These are phyloP conservation scores for Clarias fuscus DNA, from an alignment of 2,797 vertebrate species.

Conservation along the genomic window DNA sequence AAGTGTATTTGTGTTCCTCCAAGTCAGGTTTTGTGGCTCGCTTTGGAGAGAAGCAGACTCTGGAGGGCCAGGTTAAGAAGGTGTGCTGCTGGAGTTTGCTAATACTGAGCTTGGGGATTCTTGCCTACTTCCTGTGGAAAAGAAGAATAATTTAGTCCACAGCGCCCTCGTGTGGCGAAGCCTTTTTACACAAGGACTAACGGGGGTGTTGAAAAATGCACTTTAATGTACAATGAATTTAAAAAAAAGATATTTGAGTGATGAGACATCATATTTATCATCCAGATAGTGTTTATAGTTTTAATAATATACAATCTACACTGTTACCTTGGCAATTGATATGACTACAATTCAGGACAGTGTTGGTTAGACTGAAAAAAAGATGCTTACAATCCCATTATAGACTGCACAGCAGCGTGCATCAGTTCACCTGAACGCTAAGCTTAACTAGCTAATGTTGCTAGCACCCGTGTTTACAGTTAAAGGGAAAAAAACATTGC, in stretches of 20 bases:
- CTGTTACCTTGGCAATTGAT: neutral
- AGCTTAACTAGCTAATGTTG: neutral
- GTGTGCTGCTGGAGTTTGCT: conserved; percentile 71
- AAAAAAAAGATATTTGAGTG: neutral
- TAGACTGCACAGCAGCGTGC: neutral
- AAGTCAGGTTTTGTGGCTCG: conserved; percentile 71
- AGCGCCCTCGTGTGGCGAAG: conserved; percentile 26
- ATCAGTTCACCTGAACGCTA: neutral
- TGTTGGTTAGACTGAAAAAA: too few species aligned
- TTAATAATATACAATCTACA: neutral
- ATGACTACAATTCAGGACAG: neutral
- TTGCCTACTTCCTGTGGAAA: conserved; percentile 67
- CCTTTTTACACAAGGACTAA: neutral
- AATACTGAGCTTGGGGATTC: conserved; percentile 59
- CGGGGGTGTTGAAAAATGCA: neutral
- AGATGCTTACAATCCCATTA: neutral
- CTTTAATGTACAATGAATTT: neutral
- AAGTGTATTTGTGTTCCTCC: conserved; percentile 54
- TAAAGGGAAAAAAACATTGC: too few species aligned
- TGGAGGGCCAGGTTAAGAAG: conserved; percentile 68
- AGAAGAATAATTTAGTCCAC: conserved; percentile 54
- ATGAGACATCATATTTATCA: neutral
- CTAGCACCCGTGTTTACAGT: neutral
- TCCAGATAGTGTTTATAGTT: neutral
- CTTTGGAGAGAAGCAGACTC: conserved; percentile 67